Base-by-base conservation (phyloP, 2,113 vertebrate species). In the Thamnaconus septentrionalis region DNA sequence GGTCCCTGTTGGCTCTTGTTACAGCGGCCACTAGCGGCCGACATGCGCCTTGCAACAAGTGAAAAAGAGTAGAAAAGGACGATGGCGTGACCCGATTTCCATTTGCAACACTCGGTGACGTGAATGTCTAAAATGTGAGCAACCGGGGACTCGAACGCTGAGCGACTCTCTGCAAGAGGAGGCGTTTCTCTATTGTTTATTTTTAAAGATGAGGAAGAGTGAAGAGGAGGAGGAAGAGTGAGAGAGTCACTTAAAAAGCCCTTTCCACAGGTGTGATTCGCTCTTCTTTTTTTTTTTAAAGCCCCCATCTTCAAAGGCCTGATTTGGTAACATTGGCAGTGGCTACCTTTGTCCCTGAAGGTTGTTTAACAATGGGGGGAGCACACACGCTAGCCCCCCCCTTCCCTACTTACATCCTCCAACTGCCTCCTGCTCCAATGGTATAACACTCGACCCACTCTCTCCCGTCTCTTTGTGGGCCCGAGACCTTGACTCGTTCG, bases 291-390 rank as follows among this genome's bases (percentile, higher is more conserved):
- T 56, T 64, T 51, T 60, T 12, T 64, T 40, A 47, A 48, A 6
- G 10, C 42, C 54, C 60, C 63, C 43, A 67, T 31, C 12, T 67
- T 48, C 66, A 53, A 76, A 72, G 47, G 51, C 60, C 68, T 63
- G 55, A 73, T 78, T 31, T 76, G 72, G 59, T 81, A 72, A 75
- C 75, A 75, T 69, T 73, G 54, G 59, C 64, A 63, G 64, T 39
- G 46, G 56, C 65, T 49, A 66, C 52, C 41, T 66, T 74, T 75
- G 12, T 73, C 49, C 56, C 53, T 78, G 69, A 83, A 87, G 83
- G 86, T 76, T 80, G 66, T 85, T 85, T 73, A 81, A 86, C 80
- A 88, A 83, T 69, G 18, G 18, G 18, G 18, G 18, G 18, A 0
- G 51, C n/a, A 80, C 82, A 73, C 71, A 31, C 64, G 73, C 68